Evolutionary conservation across 2,888 invertebrate genomes (phyloP), one percentile per base, ranked within the genome.

Genomic region (Quadroppia sp.): DNA sequence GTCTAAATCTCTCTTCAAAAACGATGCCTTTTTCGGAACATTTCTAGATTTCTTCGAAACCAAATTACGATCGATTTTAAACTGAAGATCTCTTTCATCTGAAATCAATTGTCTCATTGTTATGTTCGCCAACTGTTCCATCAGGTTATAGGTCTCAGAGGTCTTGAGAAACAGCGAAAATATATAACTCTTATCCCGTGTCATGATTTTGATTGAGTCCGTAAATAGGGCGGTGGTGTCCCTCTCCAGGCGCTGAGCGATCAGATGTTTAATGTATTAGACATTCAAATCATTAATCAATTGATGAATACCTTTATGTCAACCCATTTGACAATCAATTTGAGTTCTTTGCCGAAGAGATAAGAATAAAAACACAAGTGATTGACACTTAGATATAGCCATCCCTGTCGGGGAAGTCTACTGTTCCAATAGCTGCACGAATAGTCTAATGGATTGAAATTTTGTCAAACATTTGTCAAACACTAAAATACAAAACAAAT

Each of bases 331-430:
- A 97, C 87, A 78, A 91, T 89, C 69, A 95, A 86, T 80, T 90
- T 91, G 4, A 92, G 92, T 82, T 96, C 94, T 75, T 87, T 89
- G 11, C 96, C 94, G 83, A 98, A 87, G 80, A 98, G 89, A 81
- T 92, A 94, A 0, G 97, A 92, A 83, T 97, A 91, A 84, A 98
- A 99, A 82, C 95, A 95, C 82, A 97, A 87, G 82, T 94, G 93
- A 82, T 95, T 94, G 45, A 98, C 89, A 25, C 96, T 95, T n/a
- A 98, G 86, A 82, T 97, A 99, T 82, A 98, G 86, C 89, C 94
- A 94, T 42, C 98, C 98, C 85, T 97, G 97, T n/a, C 92, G 86
- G 0, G 96, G 97, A 78, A 98, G 86, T 82, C 89, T 89, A 45
- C 92, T 90, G 83, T 94, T 94, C 89, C 94, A 92, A 81, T 92